phyloP scores from a whole-genome alignment of 1,140 invertebrate species.

The Globodera rostochiensis region DNA sequence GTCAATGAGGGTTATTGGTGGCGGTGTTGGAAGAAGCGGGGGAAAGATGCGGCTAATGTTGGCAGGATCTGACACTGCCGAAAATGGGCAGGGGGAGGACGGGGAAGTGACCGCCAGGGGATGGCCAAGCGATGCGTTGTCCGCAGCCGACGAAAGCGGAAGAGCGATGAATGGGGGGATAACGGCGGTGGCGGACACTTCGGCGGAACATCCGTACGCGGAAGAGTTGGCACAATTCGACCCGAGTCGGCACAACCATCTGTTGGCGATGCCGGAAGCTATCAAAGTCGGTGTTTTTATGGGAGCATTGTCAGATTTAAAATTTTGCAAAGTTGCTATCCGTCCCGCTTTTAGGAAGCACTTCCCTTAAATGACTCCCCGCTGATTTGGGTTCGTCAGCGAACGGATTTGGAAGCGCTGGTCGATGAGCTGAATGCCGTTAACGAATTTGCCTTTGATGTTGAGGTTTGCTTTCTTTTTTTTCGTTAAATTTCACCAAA shows the following conservation, averaged over 20 bases:
- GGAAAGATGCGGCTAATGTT: constrained; percentile 30
- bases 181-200: not conserved
- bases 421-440: constrained; percentile 73
- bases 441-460: constrained; percentile 80
- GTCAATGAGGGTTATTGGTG: not conserved
- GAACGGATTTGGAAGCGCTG: constrained; percentile 73
- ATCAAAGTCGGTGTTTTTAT: constrained; percentile 34
- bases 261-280: constrained; percentile 9
- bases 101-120: constrained; percentile 81
- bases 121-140: constrained; percentile 74
- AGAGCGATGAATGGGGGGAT: not conserved
- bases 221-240: constrained; percentile 59
- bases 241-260: not conserved
- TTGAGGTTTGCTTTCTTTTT: constrained; percentile 73
- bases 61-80: constrained; percentile 19
- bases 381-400: constrained; percentile 74
- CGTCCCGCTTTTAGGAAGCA: not conserved
- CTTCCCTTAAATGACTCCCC: constrained; percentile 72
- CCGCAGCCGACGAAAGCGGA: constrained; percentile 16
- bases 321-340: constrained; percentile 33
- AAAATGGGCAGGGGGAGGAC: constrained; percentile 15
- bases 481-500: not conserved
- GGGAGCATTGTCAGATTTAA: constrained; percentile 8
- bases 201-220: constrained; percentile 38
- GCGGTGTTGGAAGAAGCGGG: constrained; percentile 10